These are phyloP conservation scores for Cirrhinus mrigala DNA, from an alignment of 2,797 vertebrate species.

Conservation along the genomic window DNA sequence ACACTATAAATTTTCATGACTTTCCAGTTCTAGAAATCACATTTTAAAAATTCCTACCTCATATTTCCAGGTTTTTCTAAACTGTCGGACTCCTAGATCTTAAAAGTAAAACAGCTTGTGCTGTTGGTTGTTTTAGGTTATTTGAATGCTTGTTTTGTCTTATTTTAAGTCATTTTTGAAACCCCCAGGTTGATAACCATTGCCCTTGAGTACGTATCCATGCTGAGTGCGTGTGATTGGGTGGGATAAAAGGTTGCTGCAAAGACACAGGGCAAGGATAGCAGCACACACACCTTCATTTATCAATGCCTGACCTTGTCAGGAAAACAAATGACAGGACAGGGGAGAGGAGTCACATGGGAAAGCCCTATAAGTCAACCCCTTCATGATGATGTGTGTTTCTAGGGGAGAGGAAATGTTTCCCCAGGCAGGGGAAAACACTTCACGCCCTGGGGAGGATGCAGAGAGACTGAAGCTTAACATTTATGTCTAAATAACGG, in stretches of 20 bases:
- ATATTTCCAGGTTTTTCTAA: background rate
- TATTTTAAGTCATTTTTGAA: background rate
- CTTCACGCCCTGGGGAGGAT: background rate
- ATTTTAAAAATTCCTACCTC: background rate
- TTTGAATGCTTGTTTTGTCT: background rate
- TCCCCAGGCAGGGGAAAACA: slow-evolving; percentile 27
- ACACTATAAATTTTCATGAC: background rate
- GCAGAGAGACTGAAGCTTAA: background rate
- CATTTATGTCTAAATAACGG: slow-evolving; percentile 30
- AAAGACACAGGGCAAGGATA: slow-evolving; percentile 39
- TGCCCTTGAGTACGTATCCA: background rate
- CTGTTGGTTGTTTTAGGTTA: too few species aligned
- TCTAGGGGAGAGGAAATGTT: slow-evolving; percentile 23
- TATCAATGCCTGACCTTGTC: slow-evolving; percentile 48
- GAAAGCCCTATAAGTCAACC: slow-evolving; percentile 41
- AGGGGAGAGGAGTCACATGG: slow-evolving; percentile 9
- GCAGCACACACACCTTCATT: slow-evolving; percentile 32
- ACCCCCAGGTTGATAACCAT: background rate
- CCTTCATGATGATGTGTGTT: slow-evolving; percentile 32
- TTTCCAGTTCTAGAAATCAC: background rate
- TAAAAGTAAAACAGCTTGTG: background rate
- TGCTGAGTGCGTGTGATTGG: slow-evolving; percentile 13
- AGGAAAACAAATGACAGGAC: slow-evolving; percentile 46
- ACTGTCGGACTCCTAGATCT: background rate
- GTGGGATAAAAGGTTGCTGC: slow-evolving; percentile 7